Percentiles rank a stretch among this genome's conserved stretches.
These are phyloP conservation scores for Lagenorhynchus albirostris DNA, from an alignment of 2,113 vertebrate species.

Conservation along the genomic window DNA sequence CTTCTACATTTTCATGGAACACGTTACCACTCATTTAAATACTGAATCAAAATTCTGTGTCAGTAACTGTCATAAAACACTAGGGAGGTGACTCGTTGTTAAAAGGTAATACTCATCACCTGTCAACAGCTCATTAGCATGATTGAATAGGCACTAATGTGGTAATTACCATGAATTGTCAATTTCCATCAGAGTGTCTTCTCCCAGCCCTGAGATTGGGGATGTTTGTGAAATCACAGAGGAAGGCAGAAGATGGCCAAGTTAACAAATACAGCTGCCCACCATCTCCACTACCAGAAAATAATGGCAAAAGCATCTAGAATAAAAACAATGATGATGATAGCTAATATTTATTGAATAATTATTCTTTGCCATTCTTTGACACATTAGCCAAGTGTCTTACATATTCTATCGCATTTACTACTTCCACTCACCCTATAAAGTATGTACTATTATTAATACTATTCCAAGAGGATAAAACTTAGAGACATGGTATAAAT, in stretches of 20 bases:
- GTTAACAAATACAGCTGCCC: background rate
- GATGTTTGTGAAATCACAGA: background rate
- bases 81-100: background rate
- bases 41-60: slow-evolving; percentile 7
- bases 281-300: background rate
- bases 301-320: background rate
- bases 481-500: background rate
- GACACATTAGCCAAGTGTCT: background rate
- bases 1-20: background rate
- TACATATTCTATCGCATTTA: background rate
- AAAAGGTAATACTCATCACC: background rate
- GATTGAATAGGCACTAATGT: background rate
- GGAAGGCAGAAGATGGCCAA: background rate
- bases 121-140: background rate
- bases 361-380: background rate
- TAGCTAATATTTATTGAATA: background rate
- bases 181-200: background rate
- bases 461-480: background rate
- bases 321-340: background rate
- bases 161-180: background rate
- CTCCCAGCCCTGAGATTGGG: background rate
- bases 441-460: background rate
- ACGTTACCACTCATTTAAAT: slow-evolving; percentile 19
- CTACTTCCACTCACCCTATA: background rate
- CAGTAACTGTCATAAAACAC: background rate